phyloP scores from a whole-genome alignment of 2,113 vertebrate genomes.

The Ptilonorhynchus violaceus region DNA sequence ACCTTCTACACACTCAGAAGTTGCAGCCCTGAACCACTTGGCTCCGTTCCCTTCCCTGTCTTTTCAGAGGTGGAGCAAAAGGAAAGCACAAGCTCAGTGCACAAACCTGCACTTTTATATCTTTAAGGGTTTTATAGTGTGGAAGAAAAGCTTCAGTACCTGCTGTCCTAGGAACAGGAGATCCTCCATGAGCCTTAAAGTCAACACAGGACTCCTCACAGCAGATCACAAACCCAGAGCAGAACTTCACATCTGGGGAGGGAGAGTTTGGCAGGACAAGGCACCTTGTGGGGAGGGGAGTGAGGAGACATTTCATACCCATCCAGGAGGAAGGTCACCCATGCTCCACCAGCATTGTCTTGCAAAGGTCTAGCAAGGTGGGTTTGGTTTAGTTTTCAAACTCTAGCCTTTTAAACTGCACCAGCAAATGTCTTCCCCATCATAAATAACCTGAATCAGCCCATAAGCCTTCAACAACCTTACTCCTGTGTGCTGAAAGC shows the following conservation, averaged over 20 bases:
- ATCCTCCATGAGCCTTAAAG: conserved; percentile 61
- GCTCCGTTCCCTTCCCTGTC: background rate
- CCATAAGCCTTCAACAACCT: background rate
- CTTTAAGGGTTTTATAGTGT: background rate
- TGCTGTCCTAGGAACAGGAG: conserved; percentile 45
- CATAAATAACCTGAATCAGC: background rate
- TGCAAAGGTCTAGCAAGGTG: background rate
- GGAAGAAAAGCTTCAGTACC: background rate
- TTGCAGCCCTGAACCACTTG: background rate
- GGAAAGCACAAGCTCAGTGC: background rate
- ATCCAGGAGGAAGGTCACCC: background rate
- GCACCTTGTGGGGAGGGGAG: rapidly evolving
- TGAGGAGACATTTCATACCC: background rate
- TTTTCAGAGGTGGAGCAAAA: background rate
- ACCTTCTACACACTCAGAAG: background rate
- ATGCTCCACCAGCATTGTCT: background rate
- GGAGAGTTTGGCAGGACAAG: conserved; percentile 10
- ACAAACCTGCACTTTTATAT: background rate
- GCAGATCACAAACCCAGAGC: background rate
- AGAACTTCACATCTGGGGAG: conserved; percentile 7
- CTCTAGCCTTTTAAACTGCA: background rate
- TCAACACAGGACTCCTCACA: background rate
- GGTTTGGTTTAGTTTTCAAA: background rate
- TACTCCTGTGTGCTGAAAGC: background rate
- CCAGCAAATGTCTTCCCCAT: background rate